Evolutionary conservation across 2,888 invertebrate genomes (phyloP).

Genomic region (Clitarchus hookeri): DNA sequence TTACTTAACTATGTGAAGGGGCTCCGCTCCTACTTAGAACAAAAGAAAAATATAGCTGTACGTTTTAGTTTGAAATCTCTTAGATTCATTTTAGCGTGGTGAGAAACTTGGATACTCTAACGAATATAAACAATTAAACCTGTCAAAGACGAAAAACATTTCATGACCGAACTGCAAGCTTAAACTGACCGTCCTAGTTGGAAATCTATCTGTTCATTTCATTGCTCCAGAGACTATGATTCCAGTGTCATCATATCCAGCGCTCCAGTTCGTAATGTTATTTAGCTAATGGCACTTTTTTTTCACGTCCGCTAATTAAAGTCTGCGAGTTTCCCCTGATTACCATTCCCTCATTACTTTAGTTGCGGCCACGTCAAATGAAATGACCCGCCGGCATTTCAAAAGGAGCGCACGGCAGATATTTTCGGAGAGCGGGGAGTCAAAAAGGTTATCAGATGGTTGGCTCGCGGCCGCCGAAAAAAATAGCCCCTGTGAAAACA

Average conservation of each 20-base stretch:
- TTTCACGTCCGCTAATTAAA: not conserved
- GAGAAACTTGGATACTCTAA: no score
- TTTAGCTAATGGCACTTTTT: conserved; percentile 3
- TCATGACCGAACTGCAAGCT: not conserved
- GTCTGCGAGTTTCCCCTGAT: not conserved
- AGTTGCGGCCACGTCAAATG: conserved; percentile 4
- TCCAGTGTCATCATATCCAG: not conserved
- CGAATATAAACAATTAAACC: no score
- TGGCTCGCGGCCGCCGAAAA: not conserved
- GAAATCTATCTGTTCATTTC: not conserved
- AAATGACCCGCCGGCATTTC: not conserved
- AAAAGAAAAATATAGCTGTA: no score
- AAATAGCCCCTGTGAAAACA: not conserved
- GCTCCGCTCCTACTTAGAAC: no score
- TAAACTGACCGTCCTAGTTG: not conserved
- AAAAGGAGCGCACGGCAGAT: not conserved
- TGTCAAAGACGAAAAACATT: not conserved
- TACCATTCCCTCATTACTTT: conserved; percentile 14
- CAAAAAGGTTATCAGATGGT: not conserved
- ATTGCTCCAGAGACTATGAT: not conserved
- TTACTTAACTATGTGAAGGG: no score
- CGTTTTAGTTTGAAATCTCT: no score
- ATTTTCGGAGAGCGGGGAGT: not conserved
- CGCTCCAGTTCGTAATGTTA: not conserved
- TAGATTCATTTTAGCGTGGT: no score